Evolutionary conservation across 2,888 invertebrate species (phyloP).

Genomic region (Andrena flavipes): DNA sequence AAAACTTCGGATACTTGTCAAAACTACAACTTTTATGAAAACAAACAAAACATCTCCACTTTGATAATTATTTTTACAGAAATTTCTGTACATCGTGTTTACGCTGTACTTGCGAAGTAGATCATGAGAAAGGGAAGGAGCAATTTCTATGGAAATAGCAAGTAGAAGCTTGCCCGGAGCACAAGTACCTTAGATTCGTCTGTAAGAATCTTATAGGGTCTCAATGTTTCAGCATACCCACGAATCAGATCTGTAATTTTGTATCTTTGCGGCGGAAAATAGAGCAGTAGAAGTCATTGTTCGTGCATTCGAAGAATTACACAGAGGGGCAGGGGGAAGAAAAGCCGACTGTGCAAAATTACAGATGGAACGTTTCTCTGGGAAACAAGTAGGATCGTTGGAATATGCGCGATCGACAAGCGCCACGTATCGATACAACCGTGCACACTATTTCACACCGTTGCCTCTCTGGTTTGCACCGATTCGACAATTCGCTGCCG

Average conservation of each 20-base stretch:
- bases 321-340: neutral
- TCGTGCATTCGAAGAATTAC: slow-evolving; percentile 16
- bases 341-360: slow-evolving; percentile 18
- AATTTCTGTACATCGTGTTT: too few relatives aligned
- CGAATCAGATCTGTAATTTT: slow-evolving; percentile 20
- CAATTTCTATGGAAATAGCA: neutral
- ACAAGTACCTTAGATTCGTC: neutral
- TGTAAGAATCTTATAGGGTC: neutral
- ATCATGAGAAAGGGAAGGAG: neutral
- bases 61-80: too few relatives aligned
- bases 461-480: slow-evolving; percentile 10
- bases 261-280: slow-evolving; percentile 2
- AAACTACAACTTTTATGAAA: too few relatives aligned
- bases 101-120: too few relatives aligned
- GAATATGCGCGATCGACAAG: slow-evolving; percentile 38
- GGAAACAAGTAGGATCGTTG: slow-evolving; percentile 57
- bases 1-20: too few relatives aligned
- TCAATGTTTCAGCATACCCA: neutral
- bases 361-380: slow-evolving; percentile 24
- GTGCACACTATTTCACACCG: slow-evolving; percentile 27
- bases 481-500: slow-evolving; percentile 38
- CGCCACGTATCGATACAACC: slow-evolving; percentile 26
- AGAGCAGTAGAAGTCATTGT: neutral
- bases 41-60: too few relatives aligned
- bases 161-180: neutral